Base-by-base conservation (phyloP, 1,140 invertebrate species). In the Orchestia grillus region DNA sequence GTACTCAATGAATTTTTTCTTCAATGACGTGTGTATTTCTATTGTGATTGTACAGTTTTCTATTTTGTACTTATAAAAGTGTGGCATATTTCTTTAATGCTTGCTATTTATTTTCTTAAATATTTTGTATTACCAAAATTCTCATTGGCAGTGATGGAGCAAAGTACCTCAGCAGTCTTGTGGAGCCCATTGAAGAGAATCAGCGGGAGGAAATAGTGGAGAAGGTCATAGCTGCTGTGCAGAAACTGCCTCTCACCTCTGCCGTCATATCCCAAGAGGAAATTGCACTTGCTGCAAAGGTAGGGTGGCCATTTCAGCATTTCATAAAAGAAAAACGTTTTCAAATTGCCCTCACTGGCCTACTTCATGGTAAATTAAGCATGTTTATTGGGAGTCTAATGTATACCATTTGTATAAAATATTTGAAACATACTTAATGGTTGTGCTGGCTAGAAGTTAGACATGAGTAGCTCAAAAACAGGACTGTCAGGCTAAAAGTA, bases 271-370 rank as follows among this genome's bases (percentile, higher is more conserved):
- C 98, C 96, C 98, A 98, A 95, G 97, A 98, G 77, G 98, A 98
- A 96, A 97, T 99, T 97, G 98, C 98, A 97, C 97, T 98, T 96
- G 98, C 98, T 40, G 98, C 98, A 91, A 98, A 98, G 97, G n/a
- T n/a, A n/a, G 98, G 98, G 96, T 42, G 92, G n/a, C n/a, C n/a
- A n/a, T n/a, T n/a, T n/a, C n/a, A n/a, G n/a, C n/a, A n/a, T n/a
- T n/a, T n/a, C n/a, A n/a, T n/a, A n/a, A n/a, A n/a, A n/a, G 57
- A 43, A 4, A 53, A 97, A 97, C 44, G 40, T 44, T 40, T 95
- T 88, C 45, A 95, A 23, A 44, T 41, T 87, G 92, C 44, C 96
- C 19, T 62, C 47, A n/a, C n/a, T n/a, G n/a, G n/a, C n/a, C n/a
- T n/a, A n/a, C n/a, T n/a, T n/a, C n/a, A n/a, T n/a, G n/a, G n/a